Evolutionary conservation across 2,797 vertebrate genomes (phyloP), one percentile per base, ranked within the genome.

Genomic region (Brachyrhaphis roseni): DNA sequence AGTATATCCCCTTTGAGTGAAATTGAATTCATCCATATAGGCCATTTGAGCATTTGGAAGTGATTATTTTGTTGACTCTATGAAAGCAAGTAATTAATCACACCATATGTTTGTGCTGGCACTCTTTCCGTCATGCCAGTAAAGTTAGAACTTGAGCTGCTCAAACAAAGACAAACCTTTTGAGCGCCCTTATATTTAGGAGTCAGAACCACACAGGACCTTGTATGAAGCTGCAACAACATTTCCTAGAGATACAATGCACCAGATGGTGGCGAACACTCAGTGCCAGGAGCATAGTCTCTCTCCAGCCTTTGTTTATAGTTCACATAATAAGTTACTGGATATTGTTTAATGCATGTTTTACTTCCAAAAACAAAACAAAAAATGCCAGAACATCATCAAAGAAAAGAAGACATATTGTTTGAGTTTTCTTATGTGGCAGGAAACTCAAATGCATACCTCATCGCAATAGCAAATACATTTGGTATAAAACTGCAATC

Each of bases 1-100:
- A 98, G 98, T 97, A 41, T 76, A 64, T 86, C 36, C 28, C 71
- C 47, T 76, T 68, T 87, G 66, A 86, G 84, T 85, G 36, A 83
- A 90, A 76, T 39, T 8, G 0, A 28, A 46, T 8, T 46, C 20
- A 72, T 45, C 43, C 77, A 36, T 74, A 41, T 66, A 23, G 51
- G 71, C 78, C 79, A 45, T 80, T 77, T 82, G 74, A 79, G 62
- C 81, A 45, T 90, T 88, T 74, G 75, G 57, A 84, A 77, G 47
- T 77, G 74, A 83, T 92, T 84, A 77, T 82, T 89, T 84, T 84
- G 81, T 82, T 84, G 74, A 88, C 72, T 86, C 71, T 64, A 39
- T 78, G 79, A 86, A 91, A 85, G 78, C 75, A 81, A 87, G 79
- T 75, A 82, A 85, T 90, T 90, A 81, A 89, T 87, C 87, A 82